Evolutionary conservation across 2,888 invertebrate genomes (phyloP), one percentile per base, ranked within the genome.

Genomic region (Apantesis nais): DNA sequence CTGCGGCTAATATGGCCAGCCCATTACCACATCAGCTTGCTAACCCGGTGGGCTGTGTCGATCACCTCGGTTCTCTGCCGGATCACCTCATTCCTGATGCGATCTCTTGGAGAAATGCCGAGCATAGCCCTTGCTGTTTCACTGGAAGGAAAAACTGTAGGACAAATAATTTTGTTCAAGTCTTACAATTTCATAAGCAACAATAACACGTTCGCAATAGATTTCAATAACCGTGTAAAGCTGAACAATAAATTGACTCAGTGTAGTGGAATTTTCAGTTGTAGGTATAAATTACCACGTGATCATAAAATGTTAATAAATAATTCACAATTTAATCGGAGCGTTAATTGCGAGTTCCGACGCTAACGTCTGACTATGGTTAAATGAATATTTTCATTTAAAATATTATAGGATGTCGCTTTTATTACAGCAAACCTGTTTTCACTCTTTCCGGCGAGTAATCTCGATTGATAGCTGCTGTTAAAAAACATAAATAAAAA

Each of bases 311-410:
- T 84, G 79, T 83, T 86, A 85, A 88, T 89, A 87, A 87, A 88
- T 88, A 86, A 87, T 90, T 88, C 88, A 87, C 83, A 82, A 75
- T 87, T 85, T 88, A 89, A 90, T 88, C 85, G 85, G 76, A 78
- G 80, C 87, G 86, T 85, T 90, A 90, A 90, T 90, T 87, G 86
- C 83, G 71, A 69, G 52, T 70, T 72, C 78, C 71, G 75, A 69
- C 62, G 67, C 66, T 70, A 74, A 64, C 67, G 66, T 61, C 63
- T 70, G 67, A 60, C 68, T 61, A 66, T 29, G 71, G 72, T 71
- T 78, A 74, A 82, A 86, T 83, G 74, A 83, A 78, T 85, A 85
- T 86, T 86, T 84, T 77, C 80, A 82, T 83, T 85, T 85, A 86
- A 88, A 87, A 86, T 87, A 86, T 86, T 80, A 84, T 85, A 82